Base-by-base conservation (phyloP, 1,140 invertebrate genomes). In the Oppia nitens region DNA sequence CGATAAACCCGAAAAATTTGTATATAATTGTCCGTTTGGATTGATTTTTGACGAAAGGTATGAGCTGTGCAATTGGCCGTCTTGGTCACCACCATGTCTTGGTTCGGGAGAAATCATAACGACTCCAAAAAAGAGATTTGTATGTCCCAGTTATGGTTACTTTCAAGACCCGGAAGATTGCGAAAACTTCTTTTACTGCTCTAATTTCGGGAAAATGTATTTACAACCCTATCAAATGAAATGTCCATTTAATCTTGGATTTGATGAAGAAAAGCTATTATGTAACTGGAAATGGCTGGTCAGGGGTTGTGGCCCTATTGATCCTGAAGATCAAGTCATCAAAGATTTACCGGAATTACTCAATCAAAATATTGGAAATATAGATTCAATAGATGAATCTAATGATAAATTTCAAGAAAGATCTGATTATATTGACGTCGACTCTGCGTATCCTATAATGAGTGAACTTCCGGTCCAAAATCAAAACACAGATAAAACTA, bases 241-340 rank as follows among this genome's bases (percentile, higher is more conserved):
- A 54, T 88, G 85, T 71, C 85, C 85, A 0, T 87, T 83, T 65
- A 83, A 83, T 2, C 74, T 88, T 20, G 83, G 82, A 1, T 88
- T 85, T 67, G 83, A 88, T 65, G 81, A 83, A 58, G 70, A 75
- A 17, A 76, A 77, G 26, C 71, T 84, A 1, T 72, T 81, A 47
- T 88, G 85, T 65, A 83, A 87, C 68, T 88, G 85, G 85, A 81
- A 83, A 0, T 87, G 84, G 83, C 67, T 83, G 47, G 83, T 86
- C 3, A 77, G 79, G 0, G 77, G 74, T 48, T 87, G 84, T 66
- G 77, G 75, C 48, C 28, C 26, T 24, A 26, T 60, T 9, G 40
- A 32, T 3, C 45, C 54, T 2, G 58, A 60, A 49, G 47, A 54
- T 17, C 23, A 26, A 14, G 60, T 54, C 45, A 56, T 61, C 20